Evolutionary conservation across 2,797 vertebrate species (phyloP).

Genomic region (Emydoidea blandingii): DNA sequence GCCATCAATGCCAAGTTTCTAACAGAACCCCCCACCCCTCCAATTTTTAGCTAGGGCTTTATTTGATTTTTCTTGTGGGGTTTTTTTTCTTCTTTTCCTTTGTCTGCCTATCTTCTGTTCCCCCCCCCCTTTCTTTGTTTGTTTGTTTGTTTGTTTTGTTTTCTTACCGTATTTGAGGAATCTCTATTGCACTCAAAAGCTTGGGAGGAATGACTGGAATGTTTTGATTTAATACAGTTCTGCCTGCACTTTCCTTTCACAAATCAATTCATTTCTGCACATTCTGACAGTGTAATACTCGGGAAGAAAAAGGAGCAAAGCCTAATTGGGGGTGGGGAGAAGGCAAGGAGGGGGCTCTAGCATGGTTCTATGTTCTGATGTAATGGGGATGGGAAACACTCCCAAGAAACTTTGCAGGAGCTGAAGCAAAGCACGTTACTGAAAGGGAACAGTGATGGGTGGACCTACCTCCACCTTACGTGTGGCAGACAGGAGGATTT

Average conservation of each 20-base stretch:
- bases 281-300: constrained; percentile 27
- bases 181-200: constrained; percentile 63
- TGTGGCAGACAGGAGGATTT: constrained; percentile 7
- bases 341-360: constrained; percentile 12
- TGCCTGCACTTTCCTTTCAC: constrained; percentile 58
- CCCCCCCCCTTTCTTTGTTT: constrained; percentile 34
- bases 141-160: constrained; percentile 34
- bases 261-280: constrained; percentile 65
- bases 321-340: neutral
- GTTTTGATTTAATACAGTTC: constrained; percentile 73
- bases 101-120: constrained; percentile 29
- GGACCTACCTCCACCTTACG: neutral
- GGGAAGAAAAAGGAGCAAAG: neutral
- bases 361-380: neutral
- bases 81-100: constrained; percentile 48
- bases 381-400: constrained; percentile 57
- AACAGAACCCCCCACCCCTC: constrained; percentile 11
- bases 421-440: constrained; percentile 9
- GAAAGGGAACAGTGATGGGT: neutral
- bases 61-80: constrained; percentile 36
- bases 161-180: constrained; percentile 47
- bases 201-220: constrained; percentile 75
- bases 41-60: constrained; percentile 36
- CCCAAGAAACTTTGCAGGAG: neutral
- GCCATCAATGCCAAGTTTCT: neutral